Evolutionary conservation across 2,113 vertebrate species (phyloP), one percentile per base, ranked within the genome.

Genomic region (Gulo gulo): DNA sequence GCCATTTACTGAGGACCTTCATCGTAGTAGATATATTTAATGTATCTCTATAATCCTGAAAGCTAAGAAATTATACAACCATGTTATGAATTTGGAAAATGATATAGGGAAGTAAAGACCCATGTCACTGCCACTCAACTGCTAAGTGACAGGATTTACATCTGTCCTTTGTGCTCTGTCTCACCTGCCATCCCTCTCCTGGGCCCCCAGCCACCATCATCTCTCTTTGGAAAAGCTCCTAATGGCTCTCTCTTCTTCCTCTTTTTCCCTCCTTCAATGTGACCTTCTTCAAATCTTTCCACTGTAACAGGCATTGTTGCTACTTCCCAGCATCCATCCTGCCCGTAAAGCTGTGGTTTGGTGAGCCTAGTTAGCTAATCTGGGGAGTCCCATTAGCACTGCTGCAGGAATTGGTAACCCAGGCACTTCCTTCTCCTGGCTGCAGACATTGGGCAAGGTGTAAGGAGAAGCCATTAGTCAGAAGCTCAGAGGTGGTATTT

Each of bases 321-420:
- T 65, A 50, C 18, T 42, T 88, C n/a, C 67, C 52, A 29, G 61
- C 5, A 1, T 34, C 73, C 12, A 2, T 24, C 31, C 26, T 57
- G 18, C 55, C 59, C 18, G 1, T 20, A 21, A 23, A 36, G 47
- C 4, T 0, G 0, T 9, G 63, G n/a, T 36, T 42, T 63, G 31
- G 45, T 63, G 13, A 59, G 23, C 82, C 24, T 23, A 3, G 4
- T 20, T 57, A 83, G 47, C 39, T 52, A 14, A 31, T 21, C 39
- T 31, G 1, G 0, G 12, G 29, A 23, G 36, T 23, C 24, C 36
- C 82, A 8, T 7, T 39, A 39, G 34, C 45, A 26, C 52, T 74
- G 55, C 34, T 24, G 0, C 8, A 24, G 86, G 39, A 88, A 14
- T 1, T 21, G 29, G 65, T 86, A 6, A 73, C 23, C 8, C 11